Conservation (phyloP, 2,888 invertebrate species). For the Miltochrista miniata region DNA sequence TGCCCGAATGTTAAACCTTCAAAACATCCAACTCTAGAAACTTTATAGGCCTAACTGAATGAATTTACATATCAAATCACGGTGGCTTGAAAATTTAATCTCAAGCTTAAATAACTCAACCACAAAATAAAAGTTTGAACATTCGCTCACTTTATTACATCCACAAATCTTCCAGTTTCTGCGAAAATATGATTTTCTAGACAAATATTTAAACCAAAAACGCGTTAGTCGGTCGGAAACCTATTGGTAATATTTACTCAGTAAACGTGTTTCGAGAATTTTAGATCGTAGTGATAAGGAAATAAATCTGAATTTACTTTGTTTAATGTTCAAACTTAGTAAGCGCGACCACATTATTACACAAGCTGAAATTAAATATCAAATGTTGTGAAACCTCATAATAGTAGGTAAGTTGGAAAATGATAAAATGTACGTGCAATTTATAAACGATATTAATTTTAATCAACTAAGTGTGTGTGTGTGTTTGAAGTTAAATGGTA, state of each 20-base stretch:
- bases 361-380: slow-evolving; percentile 27
- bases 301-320: slow-evolving; percentile 18
- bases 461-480: no score
- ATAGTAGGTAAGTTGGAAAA: no score
- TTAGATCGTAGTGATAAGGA: background rate
- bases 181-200: slow-evolving; percentile 36
- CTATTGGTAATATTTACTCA: slow-evolving; percentile 28
- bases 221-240: slow-evolving; percentile 19
- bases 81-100: slow-evolving; percentile 13
- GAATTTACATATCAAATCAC: slow-evolving; percentile 15
- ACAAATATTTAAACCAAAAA: slow-evolving; percentile 25
- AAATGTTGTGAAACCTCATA: slow-evolving; percentile 19
- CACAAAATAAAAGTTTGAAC: slow-evolving; percentile 15
- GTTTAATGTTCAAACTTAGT: slow-evolving; percentile 13
- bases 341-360: slow-evolving; percentile 26
- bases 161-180: slow-evolving; percentile 16
- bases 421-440: no score
- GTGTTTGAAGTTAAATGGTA: no score
- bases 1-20: background rate
- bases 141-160: slow-evolving; percentile 24
- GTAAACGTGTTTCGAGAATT: slow-evolving; percentile 9
- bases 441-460: no score
- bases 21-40: background rate
- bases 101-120: slow-evolving; percentile 10
- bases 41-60: background rate